These are phyloP conservation scores for Trypoxylus dichotomus DNA, from an alignment of 1,140 invertebrate species.

Conservation along the genomic window DNA sequence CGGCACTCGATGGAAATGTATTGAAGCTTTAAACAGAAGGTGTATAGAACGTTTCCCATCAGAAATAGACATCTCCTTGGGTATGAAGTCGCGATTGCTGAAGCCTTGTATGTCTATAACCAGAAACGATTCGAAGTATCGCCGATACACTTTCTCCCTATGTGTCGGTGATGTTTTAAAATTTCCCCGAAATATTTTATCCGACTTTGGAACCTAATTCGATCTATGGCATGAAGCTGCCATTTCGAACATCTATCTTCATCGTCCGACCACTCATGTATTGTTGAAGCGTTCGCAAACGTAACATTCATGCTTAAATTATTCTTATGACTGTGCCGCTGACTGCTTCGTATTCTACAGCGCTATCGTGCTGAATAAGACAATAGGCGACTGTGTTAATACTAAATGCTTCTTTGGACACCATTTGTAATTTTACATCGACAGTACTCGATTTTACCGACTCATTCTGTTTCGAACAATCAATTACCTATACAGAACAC, in stretches of 20 bases:
- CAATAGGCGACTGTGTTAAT: slow-evolving; percentile 47
- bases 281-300: too few species aligned
- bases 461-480: slow-evolving; percentile 48
- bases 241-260: too few species aligned
- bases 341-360: slow-evolving; percentile 44
- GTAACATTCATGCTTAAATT: not conserved
- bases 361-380: slow-evolving; percentile 47
- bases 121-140: not conserved
- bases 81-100: not conserved
- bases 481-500: slow-evolving; percentile 43
- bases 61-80: not conserved
- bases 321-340: slow-evolving; percentile 36
- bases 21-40: not conserved
- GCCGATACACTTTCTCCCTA: too few species aligned
- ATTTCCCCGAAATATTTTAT: too few species aligned
- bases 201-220: too few species aligned
- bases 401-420: slow-evolving; percentile 37
- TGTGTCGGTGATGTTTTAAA: too few species aligned
- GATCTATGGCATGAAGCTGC: too few species aligned
- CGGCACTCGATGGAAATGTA: not conserved
- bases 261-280: too few species aligned
- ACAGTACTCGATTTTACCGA: slow-evolving; percentile 43
- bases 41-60: not conserved
- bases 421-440: slow-evolving; percentile 47
- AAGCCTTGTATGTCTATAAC: not conserved